These are phyloP conservation scores for Pachliopta kotzebuea DNA, from an alignment of 2,888 invertebrate species.

Conservation along the genomic window DNA sequence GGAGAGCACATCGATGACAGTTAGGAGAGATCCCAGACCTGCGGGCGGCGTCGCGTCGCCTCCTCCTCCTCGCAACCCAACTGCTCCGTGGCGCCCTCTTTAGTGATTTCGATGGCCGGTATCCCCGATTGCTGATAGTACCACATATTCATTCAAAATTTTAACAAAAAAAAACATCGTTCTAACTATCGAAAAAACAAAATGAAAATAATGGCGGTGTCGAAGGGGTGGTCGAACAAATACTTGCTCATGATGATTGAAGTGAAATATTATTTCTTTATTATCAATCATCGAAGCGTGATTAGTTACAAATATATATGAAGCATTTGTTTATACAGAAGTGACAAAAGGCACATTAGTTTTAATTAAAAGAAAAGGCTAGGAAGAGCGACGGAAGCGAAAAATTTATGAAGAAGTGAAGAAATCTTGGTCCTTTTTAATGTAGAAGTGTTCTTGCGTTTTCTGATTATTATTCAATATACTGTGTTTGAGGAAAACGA, in stretches of 20 bases:
- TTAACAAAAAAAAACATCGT: constrained; percentile 51
- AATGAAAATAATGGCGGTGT: constrained; percentile 57
- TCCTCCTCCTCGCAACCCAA: constrained; percentile 84
- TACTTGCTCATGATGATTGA: constrained; percentile 39
- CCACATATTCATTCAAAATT: constrained; percentile 74
- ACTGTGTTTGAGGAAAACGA: neutral
- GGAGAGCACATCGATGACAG: constrained; percentile 77
- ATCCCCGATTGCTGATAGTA: constrained; percentile 78
- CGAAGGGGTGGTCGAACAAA: constrained; percentile 50
- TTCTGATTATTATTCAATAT: neutral
- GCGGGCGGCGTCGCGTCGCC: constrained; percentile 68
- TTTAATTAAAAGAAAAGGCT: constrained; percentile 13
- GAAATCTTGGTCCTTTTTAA: constrained; percentile 27
- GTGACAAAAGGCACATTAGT: constrained; percentile 19
- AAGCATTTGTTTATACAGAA: constrained; percentile 21
- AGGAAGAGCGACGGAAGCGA: constrained; percentile 58
- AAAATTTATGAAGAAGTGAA: constrained; percentile 55
- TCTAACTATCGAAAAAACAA: constrained; percentile 54
- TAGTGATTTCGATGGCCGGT: constrained; percentile 88
- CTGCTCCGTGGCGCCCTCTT: constrained; percentile 86
- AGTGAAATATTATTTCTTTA: constrained; percentile 32
- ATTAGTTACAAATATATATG: constrained; percentile 8
- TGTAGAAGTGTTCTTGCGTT: constrained; percentile 1
- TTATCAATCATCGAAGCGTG: constrained; percentile 27
- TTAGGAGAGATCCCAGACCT: constrained; percentile 78